Conservation (phyloP, 2,113 vertebrate genomes). For the Dicentrarchus labrax region DNA sequence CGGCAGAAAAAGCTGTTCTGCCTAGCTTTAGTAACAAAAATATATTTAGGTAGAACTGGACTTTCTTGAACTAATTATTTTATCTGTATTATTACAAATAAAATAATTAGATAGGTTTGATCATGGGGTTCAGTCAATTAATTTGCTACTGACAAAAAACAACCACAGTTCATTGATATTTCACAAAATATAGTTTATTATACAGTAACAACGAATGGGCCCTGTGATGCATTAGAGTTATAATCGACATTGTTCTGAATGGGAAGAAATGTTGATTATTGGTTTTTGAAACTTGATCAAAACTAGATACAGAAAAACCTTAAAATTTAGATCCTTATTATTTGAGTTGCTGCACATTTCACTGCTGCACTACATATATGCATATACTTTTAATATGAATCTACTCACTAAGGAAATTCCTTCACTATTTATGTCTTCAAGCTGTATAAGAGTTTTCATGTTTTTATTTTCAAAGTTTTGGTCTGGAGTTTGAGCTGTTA, state of each 20-base stretch:
- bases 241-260: not conserved
- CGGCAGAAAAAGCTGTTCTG: not conserved
- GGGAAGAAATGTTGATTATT: not conserved
- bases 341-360: not conserved
- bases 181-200: not conserved
- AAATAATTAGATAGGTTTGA: not conserved
- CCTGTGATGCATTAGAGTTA: not conserved
- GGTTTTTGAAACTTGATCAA: not conserved
- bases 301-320: not conserved
- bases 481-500: not conserved
- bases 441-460: not conserved
- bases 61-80: too few species aligned
- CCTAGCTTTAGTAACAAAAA: not conserved
- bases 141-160: not conserved
- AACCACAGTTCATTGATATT: not conserved
- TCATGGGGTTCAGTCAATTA: not conserved
- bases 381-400: not conserved
- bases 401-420: not conserved
- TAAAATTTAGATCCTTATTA: not conserved
- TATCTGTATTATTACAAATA: not conserved
- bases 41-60: not conserved
- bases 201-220: not conserved
- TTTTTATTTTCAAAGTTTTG: not conserved
- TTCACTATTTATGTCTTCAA: not conserved
- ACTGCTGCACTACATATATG: not conserved